These are phyloP conservation scores for Cantharis flavilabris DNA, from an alignment of 2,888 invertebrate species.

Conservation along the genomic window DNA sequence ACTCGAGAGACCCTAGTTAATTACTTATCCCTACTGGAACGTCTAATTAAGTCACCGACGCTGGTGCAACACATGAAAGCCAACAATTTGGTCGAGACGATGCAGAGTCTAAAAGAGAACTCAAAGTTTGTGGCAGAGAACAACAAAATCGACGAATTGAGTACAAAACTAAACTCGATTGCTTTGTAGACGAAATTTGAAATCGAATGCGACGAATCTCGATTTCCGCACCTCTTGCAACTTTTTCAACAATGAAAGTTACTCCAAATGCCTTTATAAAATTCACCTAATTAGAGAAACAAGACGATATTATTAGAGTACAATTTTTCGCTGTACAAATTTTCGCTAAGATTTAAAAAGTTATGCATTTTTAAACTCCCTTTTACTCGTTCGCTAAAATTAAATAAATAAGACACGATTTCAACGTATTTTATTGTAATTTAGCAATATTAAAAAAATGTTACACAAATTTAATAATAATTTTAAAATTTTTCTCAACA, in stretches of 20 bases:
- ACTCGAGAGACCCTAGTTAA: slow-evolving; percentile 48
- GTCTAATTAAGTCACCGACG: slow-evolving; percentile 37
- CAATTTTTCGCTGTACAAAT: not conserved
- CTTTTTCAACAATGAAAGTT: not conserved
- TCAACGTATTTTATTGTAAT: not conserved
- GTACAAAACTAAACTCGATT: not conserved
- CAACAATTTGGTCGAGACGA: slow-evolving; percentile 33
- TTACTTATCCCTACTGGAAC: slow-evolving; percentile 46
- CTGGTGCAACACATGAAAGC: slow-evolving; percentile 43
- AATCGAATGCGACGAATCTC: not conserved
- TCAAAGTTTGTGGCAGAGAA: slow-evolving; percentile 14
- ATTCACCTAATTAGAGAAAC: not conserved
- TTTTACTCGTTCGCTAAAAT: not conserved
- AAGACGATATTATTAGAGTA: not conserved
- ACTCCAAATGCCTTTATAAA: not conserved
- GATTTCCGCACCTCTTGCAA: not conserved
- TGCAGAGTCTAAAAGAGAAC: slow-evolving; percentile 19
- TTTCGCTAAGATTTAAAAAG: not conserved
- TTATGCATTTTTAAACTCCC: not conserved
- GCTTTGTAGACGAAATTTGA: not conserved
- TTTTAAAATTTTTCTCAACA: not conserved
- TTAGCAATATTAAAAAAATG: not conserved
- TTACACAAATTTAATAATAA: not conserved
- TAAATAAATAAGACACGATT: not conserved
- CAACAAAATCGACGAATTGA: slow-evolving; percentile 14